Base-by-base conservation (phyloP, 2,888 invertebrate species). In the Phania funesta region DNA sequence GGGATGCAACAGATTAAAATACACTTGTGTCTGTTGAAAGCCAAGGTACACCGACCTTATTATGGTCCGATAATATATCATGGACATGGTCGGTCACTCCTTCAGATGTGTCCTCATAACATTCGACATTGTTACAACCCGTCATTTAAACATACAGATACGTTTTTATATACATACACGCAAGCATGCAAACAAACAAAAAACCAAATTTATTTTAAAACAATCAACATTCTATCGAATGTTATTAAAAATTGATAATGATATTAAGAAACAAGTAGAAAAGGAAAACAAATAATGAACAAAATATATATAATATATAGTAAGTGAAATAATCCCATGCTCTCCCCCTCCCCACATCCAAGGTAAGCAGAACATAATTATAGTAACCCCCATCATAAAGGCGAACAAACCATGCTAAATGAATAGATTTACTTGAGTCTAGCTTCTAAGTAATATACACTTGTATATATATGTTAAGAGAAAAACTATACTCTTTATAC, bases 161-260 rank as follows among this genome's bases (percentile, higher is more conserved):
- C 8, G 1, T 32, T 8, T 32, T 32, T 0, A 0, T 32, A 11
- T 11, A 11, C 11, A 11, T 41, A n/a, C 29, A 6, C 29, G 29
- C 7, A 29, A 29, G 29, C 29, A 29, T 29, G 29, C 29, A 16
- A 38, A 38, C 8, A 41, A 13, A 41, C 13, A 16, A 16, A 13
- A 3, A 16, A n/a, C 24, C 6, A 65, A 73, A 56, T 67, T 60
- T 64, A 70, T 77, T 68, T 64, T 65, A 71, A 80, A 84, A 76
- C 68, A 79, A 84, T 84, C 83, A 80, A 83, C 71, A 83, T 84
- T 83, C 77, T 83, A 84, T 84, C 82, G 84, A 83, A 83, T 82
- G 83, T 82, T 83, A 80, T 83, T 81, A 76, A 77, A 67, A 77
- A 62, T 73, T 71, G 18, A 77, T 68, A 46, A 62, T 77, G 48